Conservation (phyloP, 2,113 vertebrate genomes). For the Aythya baeri region DNA sequence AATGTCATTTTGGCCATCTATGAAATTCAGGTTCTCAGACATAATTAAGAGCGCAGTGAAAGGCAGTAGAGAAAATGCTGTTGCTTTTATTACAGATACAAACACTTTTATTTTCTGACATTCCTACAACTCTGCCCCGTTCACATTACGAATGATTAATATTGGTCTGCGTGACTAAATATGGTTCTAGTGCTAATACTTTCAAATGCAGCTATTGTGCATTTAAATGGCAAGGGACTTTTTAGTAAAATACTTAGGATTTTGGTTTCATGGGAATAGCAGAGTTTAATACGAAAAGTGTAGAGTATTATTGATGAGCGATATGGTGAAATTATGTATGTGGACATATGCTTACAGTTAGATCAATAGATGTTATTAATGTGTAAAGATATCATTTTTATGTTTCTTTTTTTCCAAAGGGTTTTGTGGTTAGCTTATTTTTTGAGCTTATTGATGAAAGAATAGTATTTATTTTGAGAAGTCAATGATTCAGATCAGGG, state of each 20-base stretch:
- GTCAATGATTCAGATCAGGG: conserved; percentile 61
- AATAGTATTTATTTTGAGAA: conserved; percentile 65
- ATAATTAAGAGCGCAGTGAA: not conserved
- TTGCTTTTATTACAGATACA: not conserved
- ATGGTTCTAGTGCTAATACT: not conserved
- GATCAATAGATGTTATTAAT: conserved; percentile 70
- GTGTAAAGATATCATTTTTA: conserved; percentile 60
- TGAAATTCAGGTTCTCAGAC: not conserved
- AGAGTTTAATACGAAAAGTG: not conserved
- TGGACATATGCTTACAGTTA: conserved; percentile 26
- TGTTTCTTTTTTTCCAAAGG: conserved; percentile 32
- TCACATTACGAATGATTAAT: conserved; percentile 5
- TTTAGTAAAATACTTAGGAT: conserved; percentile 28
- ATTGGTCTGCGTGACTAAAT: not conserved
- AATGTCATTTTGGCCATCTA: not conserved
- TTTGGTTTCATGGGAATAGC: conserved; percentile 31
- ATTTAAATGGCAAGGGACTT: conserved; percentile 4
- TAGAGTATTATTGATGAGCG: conserved; percentile 19
- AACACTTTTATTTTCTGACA: not conserved
- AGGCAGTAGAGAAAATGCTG: not conserved
- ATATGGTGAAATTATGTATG: conserved; percentile 41
- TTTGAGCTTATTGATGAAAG: conserved; percentile 67
- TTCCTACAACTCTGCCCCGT: not conserved
- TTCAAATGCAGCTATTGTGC: not conserved
- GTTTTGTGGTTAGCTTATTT: conserved; percentile 61